phyloP scores from a whole-genome alignment of 1,140 invertebrate genomes.

The Lasioglossum albipes region DNA sequence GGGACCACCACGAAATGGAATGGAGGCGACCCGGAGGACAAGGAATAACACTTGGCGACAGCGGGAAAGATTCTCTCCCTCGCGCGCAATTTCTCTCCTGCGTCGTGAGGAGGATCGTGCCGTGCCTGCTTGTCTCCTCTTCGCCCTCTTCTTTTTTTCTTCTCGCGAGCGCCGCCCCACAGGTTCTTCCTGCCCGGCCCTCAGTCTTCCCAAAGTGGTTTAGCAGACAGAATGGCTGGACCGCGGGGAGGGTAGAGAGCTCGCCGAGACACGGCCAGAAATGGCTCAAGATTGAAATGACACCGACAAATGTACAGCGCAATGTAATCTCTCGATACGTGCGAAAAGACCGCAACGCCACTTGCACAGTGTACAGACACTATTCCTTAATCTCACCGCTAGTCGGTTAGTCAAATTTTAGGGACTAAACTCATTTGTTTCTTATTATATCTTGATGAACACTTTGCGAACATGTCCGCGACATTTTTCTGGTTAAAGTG shows the following conservation, averaged over 20 bases:
- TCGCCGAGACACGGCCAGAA: neutral
- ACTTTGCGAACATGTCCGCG: too few species aligned
- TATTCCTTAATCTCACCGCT: too few species aligned
- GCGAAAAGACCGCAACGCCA: too few species aligned
- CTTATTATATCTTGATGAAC: too few species aligned
- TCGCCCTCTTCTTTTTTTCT: neutral
- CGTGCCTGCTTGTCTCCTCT: neutral
- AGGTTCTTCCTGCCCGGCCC: neutral
- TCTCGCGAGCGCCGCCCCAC: neutral
- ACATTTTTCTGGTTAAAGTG: too few species aligned
- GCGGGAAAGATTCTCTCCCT: constrained; percentile 22
- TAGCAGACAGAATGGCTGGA: neutral
- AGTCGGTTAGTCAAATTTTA: too few species aligned
- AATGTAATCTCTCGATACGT: too few species aligned
- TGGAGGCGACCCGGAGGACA: constrained; percentile 29
- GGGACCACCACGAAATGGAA: constrained; percentile 42
- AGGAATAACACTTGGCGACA: constrained; percentile 58
- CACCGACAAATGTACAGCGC: too few species aligned
- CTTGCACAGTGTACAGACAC: too few species aligned
- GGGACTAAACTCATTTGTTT: too few species aligned
- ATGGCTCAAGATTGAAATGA: neutral
- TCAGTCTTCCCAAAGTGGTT: neutral
- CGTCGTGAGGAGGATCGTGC: constrained; percentile 5
- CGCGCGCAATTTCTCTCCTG: constrained; percentile 42
- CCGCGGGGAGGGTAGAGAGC: neutral